Percentiles rank a stretch among this genome's conserved stretches.
Conservation (phyloP, 2,888 invertebrate species). For the Nomada fabriciana region DNA sequence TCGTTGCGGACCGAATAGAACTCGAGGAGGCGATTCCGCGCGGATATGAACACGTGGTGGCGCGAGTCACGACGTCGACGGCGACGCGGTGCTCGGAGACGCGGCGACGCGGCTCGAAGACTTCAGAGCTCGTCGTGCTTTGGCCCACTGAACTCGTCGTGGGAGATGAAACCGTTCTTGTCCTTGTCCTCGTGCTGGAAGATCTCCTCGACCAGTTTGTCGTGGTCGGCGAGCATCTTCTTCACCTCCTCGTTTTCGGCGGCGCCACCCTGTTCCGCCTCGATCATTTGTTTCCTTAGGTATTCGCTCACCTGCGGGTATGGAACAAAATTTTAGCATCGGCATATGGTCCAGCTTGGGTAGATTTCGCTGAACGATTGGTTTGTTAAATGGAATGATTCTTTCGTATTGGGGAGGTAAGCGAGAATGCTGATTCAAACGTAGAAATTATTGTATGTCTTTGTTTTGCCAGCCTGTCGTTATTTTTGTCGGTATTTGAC, state of each 20-base stretch:
- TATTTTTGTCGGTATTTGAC: too few species aligned
- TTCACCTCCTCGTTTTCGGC: slow-evolving; percentile 92
- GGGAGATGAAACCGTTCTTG: slow-evolving; percentile 97
- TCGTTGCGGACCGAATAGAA: slow-evolving; percentile 43
- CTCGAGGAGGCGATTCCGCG: slow-evolving; percentile 58
- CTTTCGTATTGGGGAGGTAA: too few species aligned
- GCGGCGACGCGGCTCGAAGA: slow-evolving; percentile 59
- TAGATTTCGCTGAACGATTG: too few species aligned
- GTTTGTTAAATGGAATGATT: too few species aligned
- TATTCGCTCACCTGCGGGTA: slow-evolving; percentile 93
- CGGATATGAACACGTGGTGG: slow-evolving; percentile 70
- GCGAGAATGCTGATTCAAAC: too few species aligned
- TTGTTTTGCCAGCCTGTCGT: too few species aligned
- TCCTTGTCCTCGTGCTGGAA: slow-evolving; percentile 99
- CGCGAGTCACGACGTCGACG: slow-evolving; percentile 61
- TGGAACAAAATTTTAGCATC: background rate
- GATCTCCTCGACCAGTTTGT: slow-evolving; percentile 97
- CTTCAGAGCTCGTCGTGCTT: slow-evolving; percentile 98
- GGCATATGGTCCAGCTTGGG: too few species aligned
- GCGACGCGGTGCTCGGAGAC: slow-evolving; percentile 62
- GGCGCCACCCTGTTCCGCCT: slow-evolving; percentile 86
- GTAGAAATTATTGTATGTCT: too few species aligned
- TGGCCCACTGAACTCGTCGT: slow-evolving; percentile 98
- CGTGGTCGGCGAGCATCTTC: slow-evolving; percentile 94
- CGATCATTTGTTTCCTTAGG: slow-evolving; percentile 95